Percentiles rank a stretch among this genome's conserved stretches.
Conservation (phyloP, 2,113 vertebrate genomes). For the Notarius quadriscutis region DNA sequence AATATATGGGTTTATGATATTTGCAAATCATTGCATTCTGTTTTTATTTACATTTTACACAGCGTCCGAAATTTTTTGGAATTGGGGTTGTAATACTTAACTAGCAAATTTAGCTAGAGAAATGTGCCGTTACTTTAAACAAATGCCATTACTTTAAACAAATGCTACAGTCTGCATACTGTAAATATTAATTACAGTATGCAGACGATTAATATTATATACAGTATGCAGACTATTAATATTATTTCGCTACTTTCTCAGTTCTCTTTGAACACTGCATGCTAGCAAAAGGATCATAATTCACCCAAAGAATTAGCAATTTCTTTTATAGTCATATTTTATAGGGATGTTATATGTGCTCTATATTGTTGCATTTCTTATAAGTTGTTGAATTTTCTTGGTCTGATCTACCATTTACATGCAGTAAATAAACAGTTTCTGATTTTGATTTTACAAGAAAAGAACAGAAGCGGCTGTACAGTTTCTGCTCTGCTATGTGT, state of each 20-base stretch:
- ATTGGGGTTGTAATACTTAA: not conserved
- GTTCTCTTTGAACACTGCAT: not conserved
- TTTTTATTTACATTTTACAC: no score
- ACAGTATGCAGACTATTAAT: not conserved
- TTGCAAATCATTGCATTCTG: no score
- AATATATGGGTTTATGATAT: no score
- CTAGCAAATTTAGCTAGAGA: not conserved
- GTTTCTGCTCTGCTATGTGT: not conserved
- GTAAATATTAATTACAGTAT: not conserved
- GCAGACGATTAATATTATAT: not conserved
- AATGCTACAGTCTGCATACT: not conserved
- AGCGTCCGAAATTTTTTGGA: no score
- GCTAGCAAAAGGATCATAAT: not conserved
- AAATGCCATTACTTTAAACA: no score
- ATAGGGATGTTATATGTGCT: not conserved
- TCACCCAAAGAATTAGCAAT: not conserved
- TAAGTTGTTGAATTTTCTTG: not conserved
- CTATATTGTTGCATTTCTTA: not conserved
- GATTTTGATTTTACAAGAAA: not conserved
- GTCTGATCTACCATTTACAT: not conserved
- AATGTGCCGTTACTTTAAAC: no score
- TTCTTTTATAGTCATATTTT: not conserved
- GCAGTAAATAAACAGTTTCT: not conserved
- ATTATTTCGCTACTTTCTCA: not conserved
- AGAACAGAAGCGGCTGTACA: not conserved